Base-by-base conservation (phyloP, 2,797 vertebrate species). In the Enteromius viviparus region DNA sequence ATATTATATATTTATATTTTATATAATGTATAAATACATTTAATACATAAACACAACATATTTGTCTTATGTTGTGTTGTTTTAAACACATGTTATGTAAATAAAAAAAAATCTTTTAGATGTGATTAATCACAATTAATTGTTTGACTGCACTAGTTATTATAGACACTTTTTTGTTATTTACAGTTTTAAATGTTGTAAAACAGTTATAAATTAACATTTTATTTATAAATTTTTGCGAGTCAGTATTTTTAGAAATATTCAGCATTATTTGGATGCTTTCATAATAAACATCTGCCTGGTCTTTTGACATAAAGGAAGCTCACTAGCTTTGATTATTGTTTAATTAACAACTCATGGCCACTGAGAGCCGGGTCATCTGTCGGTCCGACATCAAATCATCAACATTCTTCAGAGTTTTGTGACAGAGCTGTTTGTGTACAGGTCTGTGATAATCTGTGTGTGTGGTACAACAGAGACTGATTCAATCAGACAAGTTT, bases 381-480 rank as follows among this genome's bases (percentile, higher is more conserved):
- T 7, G 19, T 42, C n/a, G 21, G 65, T 58, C 78, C 37, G 60
- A 66, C 47, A 76, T 76, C 72, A 76, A 15, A 45, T 58, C 72
- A 82, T 82, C 80, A 75, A 29, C 3, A 4, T 65, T 53, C 19
- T 34, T 78, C 78, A 51, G 14, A 47, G 69, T 74, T 81, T 66
- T 78, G 12, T 5, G 82, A 89, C 90, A 88, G 87, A 74, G 83
- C 60, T 69, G 84, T 81, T 89, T 87, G 89, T 92, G 89, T 92
- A 62, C 65, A 80, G 11, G 55, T 53, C 76, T 77, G 69, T 77
- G 76, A 76, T 76, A 70, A 81, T 75, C 47, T 51, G 49, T 84
- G 11, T 15, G 55, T 69, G 74, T 21, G 69, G 55, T 69, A 69
- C 23, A 69, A 69, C 62, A 69, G 23, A 26, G 62, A 45, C 53